Conservation (phyloP, 1,140 invertebrate genomes). For the Procambarus clarkii region DNA sequence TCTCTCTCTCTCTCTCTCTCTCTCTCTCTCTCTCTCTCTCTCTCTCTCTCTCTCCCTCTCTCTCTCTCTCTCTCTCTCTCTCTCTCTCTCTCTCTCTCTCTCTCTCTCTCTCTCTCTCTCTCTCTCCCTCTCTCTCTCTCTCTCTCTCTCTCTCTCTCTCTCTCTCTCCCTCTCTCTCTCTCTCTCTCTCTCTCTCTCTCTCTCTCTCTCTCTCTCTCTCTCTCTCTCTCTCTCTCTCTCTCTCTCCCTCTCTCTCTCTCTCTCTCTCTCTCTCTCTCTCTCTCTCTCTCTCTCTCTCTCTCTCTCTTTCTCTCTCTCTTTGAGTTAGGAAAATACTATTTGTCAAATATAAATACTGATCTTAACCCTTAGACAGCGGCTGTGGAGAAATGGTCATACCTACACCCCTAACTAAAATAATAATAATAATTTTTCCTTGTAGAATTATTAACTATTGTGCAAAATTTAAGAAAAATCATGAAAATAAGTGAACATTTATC, state of each 20-base stretch:
- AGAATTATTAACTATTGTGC: too few species aligned
- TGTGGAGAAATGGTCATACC: too few species aligned
- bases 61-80: not conserved
- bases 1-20: constrained; percentile 9
- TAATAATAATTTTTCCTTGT: not conserved
- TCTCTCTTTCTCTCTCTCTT: too few species aligned
- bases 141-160: constrained; percentile 8
- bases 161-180: not conserved
- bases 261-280: not conserved
- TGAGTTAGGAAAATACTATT: too few species aligned
- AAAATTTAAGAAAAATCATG: not conserved
- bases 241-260: not conserved
- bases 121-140: too few species aligned
- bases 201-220: not conserved
- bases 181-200: not conserved
- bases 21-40: not conserved
- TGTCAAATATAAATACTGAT: too few species aligned
- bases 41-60: not conserved
- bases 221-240: not conserved
- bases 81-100: not conserved
- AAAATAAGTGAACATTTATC: too few species aligned
- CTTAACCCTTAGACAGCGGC: too few species aligned
- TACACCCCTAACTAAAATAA: not conserved
- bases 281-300: not conserved
- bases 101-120: not conserved